Evolutionary conservation across 2,113 vertebrate species (phyloP), one percentile per base, ranked within the genome.

Genomic region (Gavialis gangeticus): DNA sequence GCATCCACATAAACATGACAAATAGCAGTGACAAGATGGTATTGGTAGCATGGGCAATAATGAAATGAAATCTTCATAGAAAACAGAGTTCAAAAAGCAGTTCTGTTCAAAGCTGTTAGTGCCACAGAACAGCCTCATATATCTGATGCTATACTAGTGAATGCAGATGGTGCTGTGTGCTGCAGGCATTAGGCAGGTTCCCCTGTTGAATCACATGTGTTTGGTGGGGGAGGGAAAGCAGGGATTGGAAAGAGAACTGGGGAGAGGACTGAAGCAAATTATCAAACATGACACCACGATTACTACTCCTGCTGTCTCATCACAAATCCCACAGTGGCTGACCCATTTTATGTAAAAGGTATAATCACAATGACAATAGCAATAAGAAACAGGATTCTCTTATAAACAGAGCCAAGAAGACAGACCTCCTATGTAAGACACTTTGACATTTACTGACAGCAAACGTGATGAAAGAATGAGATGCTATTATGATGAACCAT

Each of bases 1-100:
- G 56, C n/a, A 81, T n/a, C 37, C 90, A 79, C 17, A 85, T 82
- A 85, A 85, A 95, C 94, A 87, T 60, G 64, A 82, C 75, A 91
- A 80, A 91, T 69, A 79, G 55, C 56, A 64, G 79, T 85, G 77
- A 85, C 75, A 89, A 92, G 79, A 37, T 73, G 13, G 24, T 80
- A 58, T 89, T 69, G 59, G 57, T 84, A 85, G 4, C 77, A 84
- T 69, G 27, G 57, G 64, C 94, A 84, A 79, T 3, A 89, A 17
- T 10, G 46, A 92, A 94, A 89, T 75, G n/a, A 87, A 84, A 89
- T 83, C 63, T 57, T 27, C 85, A 78, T 63, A 82, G 75, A 88
- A 85, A 81, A 18, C n/a, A 87, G 92, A 57, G 79, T 62, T 24
- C 79, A 84, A 3, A 79, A 57, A 87, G 69, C 60, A 46, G 57